These are phyloP conservation scores for Megastigmus dorsalis DNA, from an alignment of 2,888 invertebrate genomes.

Conservation along the genomic window DNA sequence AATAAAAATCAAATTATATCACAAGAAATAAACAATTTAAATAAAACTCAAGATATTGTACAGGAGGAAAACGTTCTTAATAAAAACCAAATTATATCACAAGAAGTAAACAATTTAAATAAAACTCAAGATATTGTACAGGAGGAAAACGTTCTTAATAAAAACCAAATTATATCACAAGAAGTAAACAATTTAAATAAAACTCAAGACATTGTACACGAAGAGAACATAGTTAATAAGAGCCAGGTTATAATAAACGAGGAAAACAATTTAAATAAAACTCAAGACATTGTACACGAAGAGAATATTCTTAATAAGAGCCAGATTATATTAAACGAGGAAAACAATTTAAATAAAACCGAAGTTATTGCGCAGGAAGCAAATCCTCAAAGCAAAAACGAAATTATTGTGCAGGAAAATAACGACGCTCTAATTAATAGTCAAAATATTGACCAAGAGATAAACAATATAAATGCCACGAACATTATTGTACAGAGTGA, in stretches of 20 bases:
- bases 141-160: background rate
- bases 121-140: background rate
- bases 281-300: conserved; percentile 11
- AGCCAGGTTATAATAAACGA: background rate
- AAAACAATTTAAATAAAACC: conserved; percentile 5
- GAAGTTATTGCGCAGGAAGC: background rate
- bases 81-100: background rate
- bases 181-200: background rate
- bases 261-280: conserved; percentile 2
- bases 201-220: background rate
- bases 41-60: conserved; percentile 16
- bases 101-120: background rate
- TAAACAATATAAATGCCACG: background rate
- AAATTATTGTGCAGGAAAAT: background rate
- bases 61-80: background rate
- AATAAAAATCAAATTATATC: background rate
- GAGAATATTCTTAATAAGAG: conserved; percentile 20
- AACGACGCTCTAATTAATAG: background rate
- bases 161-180: conserved; percentile 10
- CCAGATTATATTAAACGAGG: background rate
- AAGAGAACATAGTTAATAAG: background rate
- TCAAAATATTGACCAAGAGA: background rate
- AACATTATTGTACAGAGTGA: conserved; percentile 9
- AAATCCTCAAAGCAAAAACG: conserved; percentile 8
- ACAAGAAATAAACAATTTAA: background rate